Evolutionary conservation across 2,113 vertebrate species (phyloP).

Genomic region (Siphamia tubifer): DNA sequence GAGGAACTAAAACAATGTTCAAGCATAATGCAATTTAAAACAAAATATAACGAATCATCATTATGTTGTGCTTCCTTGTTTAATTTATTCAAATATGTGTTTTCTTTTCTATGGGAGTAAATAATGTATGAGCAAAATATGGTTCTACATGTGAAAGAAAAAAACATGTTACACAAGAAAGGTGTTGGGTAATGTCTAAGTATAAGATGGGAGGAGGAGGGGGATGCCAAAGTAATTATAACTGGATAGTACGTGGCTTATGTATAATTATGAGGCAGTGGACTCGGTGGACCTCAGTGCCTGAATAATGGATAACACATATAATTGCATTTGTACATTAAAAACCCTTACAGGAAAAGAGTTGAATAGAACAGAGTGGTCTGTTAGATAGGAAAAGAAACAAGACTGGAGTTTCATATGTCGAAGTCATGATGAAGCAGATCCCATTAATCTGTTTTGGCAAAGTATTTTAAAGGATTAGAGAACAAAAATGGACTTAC

Average conservation of each 20-base stretch:
- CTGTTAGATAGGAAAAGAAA: conserved; percentile 5
- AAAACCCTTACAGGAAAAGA: conserved; percentile 61
- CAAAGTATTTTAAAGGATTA: neutral
- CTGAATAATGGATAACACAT: conserved; percentile 76
- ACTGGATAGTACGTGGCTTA: conserved; percentile 48
- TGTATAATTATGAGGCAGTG: conserved; percentile 68
- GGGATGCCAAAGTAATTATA: conserved; percentile 73
- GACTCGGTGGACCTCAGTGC: conserved; percentile 40
- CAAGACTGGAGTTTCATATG: neutral
- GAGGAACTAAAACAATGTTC: too few relatives aligned
- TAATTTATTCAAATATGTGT: too few relatives aligned
- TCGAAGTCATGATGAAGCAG: neutral
- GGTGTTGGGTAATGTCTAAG: conserved; percentile 2
- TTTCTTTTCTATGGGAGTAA: too few relatives aligned
- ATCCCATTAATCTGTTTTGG: neutral
- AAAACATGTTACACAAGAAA: conserved; percentile 1
- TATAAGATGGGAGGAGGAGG: conserved; percentile 11
- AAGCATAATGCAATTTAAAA: too few relatives aligned
- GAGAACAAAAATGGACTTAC: neutral
- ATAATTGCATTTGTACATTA: conserved; percentile 86
- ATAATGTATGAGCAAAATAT: neutral
- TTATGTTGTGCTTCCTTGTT: too few relatives aligned
- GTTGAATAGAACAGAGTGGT: conserved; percentile 37
- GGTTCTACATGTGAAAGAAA: neutral
- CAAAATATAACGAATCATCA: too few relatives aligned